Percentiles rank a stretch among this genome's conserved stretches.
Evolutionary conservation across 2,113 vertebrate genomes (phyloP).

Genomic region (Noturus placidus): DNA sequence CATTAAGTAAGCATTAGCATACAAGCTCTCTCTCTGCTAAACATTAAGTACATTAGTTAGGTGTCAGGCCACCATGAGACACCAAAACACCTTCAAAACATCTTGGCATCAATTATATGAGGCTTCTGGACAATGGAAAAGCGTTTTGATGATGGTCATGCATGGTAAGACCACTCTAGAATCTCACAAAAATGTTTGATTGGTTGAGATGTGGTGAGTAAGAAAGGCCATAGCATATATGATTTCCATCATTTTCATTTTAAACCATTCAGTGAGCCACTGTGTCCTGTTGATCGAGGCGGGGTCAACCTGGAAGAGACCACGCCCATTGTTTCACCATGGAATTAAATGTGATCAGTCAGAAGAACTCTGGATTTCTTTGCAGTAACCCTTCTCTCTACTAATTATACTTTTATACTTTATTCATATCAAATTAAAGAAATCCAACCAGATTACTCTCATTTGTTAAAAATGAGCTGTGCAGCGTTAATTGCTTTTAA

Average conservation of each 20-base stretch:
- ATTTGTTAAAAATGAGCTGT: neutral
- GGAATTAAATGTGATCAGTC: neutral
- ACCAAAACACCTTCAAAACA: neutral
- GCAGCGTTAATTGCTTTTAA: neutral
- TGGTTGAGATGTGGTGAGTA: neutral
- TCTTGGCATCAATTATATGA: neutral
- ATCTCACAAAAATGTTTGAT: neutral
- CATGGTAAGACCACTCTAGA: neutral
- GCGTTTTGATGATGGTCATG: neutral
- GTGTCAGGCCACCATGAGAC: neutral
- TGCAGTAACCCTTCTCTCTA: too few species aligned
- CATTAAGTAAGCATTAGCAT: slow-evolving; percentile 17
- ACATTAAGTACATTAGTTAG: neutral
- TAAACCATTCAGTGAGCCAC: neutral
- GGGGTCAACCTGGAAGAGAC: neutral
- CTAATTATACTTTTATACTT: too few species aligned
- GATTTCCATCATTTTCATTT: neutral
- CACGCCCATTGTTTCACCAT: neutral
- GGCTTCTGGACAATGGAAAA: neutral
- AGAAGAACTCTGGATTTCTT: too few species aligned
- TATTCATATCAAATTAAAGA: neutral
- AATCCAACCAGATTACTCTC: neutral
- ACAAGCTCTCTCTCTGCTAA: neutral
- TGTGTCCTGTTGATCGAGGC: neutral
- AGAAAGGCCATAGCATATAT: neutral